Evolutionary conservation across 2,888 invertebrate species (phyloP), one percentile per base, ranked within the genome.

Genomic region (Ditula angustiorana): DNA sequence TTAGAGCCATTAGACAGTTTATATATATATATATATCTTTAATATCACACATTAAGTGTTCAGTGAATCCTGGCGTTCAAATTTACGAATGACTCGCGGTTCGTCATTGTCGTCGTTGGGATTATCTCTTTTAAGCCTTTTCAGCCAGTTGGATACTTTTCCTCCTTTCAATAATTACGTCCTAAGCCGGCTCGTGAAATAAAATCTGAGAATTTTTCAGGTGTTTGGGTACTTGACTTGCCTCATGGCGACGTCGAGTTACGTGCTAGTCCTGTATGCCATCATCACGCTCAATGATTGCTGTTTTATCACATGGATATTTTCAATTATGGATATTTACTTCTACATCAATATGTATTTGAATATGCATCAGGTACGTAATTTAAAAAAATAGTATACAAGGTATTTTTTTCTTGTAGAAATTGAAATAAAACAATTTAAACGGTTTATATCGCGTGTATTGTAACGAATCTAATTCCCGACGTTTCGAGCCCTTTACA

Each of bases 271-370:
- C 0, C 68, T 87, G 1, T 92, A 92, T 56, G 86, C 86, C 56
- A 55, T 91, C 10, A 79, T 85, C 0, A 91, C 92, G 0, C 68
- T 90, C 4, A 91, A 91, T 66, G 80, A 89, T 66, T 92, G 92
- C 63, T 67, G 44, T 37, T 1, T 77, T 0, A 67, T 90, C 47
- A 85, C 81, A 61, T 92, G 92, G 92, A n/a, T 87, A 8, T 79
- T 88, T 47, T 71, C 84, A 0, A 2, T 83, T 0, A 80, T 85
- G 24, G 92, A 92, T 61, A 75, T 88, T n/a, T 90, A 74, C 70
- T 92, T 90, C 69, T 90, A 87, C 35, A 2, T 77, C 2, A 86
- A 85, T 69, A 73, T 81, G 7, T 88, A 81, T 66, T 67, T 88
- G 2, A 76, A 74, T 28, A 83, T 91, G 74, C 90, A 92, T 76